These are phyloP conservation scores for Drosophila funebris DNA, from an alignment of 1,140 invertebrate genomes.

Conservation along the genomic window DNA sequence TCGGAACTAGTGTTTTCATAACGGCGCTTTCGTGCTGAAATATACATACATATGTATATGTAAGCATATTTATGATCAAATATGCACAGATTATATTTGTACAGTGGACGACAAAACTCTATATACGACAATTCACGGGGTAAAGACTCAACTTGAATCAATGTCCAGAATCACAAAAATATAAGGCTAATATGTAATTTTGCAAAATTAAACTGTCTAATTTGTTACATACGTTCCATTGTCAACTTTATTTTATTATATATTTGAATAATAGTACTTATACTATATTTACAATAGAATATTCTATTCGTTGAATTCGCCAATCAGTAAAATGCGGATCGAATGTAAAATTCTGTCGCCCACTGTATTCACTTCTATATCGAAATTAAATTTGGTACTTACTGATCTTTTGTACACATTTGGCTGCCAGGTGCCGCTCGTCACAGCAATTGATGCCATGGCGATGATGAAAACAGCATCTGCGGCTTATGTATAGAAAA, in stretches of 20 bases:
- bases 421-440: constrained; percentile 84
- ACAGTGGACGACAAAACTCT: neutral
- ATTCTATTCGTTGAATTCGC: too few species aligned
- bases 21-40: constrained; percentile 74
- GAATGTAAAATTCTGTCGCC: neutral
- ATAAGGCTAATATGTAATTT: too few species aligned
- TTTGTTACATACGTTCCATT: too few species aligned
- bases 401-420: constrained; percentile 84
- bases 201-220: too few species aligned
- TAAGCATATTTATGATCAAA: neutral
- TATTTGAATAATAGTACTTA: too few species aligned
- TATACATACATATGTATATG: neutral
- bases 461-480: constrained; percentile 89
- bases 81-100: neutral
- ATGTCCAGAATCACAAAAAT: too few species aligned
- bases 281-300: too few species aligned
- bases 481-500: constrained; percentile 91
- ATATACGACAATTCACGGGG: neutral
- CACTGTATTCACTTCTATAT: neutral
- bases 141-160: too few species aligned
- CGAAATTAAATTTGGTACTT: constrained; percentile 51
- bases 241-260: too few species aligned
- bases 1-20: constrained; percentile 88
- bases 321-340: neutral
- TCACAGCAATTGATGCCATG: constrained; percentile 86